phyloP scores from a whole-genome alignment of 1,140 invertebrate species.

The Aphelinus atriplicis region DNA sequence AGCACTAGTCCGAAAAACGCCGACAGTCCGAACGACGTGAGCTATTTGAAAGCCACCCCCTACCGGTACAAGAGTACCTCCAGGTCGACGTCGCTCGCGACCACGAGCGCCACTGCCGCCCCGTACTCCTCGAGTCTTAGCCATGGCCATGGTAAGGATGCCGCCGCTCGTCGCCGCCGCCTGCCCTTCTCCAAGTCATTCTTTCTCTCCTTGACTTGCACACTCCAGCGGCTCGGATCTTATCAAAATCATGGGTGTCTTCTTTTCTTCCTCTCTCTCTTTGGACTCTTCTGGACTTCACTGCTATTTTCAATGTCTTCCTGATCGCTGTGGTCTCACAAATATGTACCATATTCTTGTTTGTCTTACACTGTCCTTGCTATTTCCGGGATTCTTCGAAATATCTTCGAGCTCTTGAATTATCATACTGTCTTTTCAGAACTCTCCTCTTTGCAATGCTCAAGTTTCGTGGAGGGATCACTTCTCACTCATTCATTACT shows the following conservation, averaged over 20 bases:
- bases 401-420: too few relatives aligned
- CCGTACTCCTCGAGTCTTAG: constrained; percentile 48
- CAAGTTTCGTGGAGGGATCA: too few relatives aligned
- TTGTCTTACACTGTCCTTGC: too few relatives aligned
- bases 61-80: constrained; percentile 58
- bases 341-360: not conserved
- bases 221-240: not conserved
- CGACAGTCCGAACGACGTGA: constrained; percentile 54
- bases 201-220: constrained; percentile 26
- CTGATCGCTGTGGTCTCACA: constrained; percentile 4
- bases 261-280: not conserved
- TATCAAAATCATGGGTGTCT: not conserved
- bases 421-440: too few relatives aligned
- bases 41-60: constrained; percentile 58
- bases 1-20: constrained; percentile 47
- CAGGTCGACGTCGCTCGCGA: constrained; percentile 50
- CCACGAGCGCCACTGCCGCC: constrained; percentile 54
- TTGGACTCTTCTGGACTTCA: not conserved
- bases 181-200: constrained; percentile 16
- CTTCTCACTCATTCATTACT: too few relatives aligned
- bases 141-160: constrained; percentile 60
- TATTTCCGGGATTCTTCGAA: too few relatives aligned
- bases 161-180: constrained; percentile 34
- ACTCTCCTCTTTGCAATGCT: too few relatives aligned
- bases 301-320: not conserved